phyloP scores from a whole-genome alignment of 2,113 vertebrate species.

The Penelope pileata region DNA sequence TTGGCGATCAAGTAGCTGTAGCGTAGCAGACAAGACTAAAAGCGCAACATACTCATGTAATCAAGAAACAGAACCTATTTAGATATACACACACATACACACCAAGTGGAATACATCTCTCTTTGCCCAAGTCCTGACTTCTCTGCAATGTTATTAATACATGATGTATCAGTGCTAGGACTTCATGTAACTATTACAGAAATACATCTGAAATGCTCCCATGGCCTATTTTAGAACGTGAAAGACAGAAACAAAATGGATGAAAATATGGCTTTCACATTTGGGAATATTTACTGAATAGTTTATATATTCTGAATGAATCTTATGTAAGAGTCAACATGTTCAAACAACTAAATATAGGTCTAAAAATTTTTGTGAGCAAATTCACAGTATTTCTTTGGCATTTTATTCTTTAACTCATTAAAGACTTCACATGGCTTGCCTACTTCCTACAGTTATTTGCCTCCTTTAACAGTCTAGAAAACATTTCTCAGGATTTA shows the following conservation, averaged over 20 bases:
- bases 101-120: not conserved
- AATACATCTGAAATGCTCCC: not conserved
- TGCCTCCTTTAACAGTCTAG: not conserved
- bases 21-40: not conserved
- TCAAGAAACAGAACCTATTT: not conserved
- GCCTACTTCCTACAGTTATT: not conserved
- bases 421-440: not conserved
- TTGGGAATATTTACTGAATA: slow-evolving; percentile 68
- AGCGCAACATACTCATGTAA: not conserved
- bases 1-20: not conserved
- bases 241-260: slow-evolving; percentile 63
- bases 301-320: slow-evolving; percentile 66
- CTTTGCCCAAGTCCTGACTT: not conserved
- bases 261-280: slow-evolving; percentile 58
- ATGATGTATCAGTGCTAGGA: not conserved
- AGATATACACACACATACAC: not conserved
- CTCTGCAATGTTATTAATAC: not conserved
- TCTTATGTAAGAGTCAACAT: slow-evolving; percentile 74
- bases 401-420: not conserved
- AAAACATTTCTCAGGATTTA: not conserved
- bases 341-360: slow-evolving; percentile 73
- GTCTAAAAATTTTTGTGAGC: slow-evolving; percentile 25
- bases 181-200: not conserved
- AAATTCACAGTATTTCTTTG: slow-evolving; percentile 8
- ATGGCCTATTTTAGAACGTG: slow-evolving; percentile 10